A percentile compares a stretch with the other conserved stretches of the same genome.
Evolutionary conservation across 2,797 vertebrate genomes (phyloP).

Genomic region (Crenuchus spilurus): DNA sequence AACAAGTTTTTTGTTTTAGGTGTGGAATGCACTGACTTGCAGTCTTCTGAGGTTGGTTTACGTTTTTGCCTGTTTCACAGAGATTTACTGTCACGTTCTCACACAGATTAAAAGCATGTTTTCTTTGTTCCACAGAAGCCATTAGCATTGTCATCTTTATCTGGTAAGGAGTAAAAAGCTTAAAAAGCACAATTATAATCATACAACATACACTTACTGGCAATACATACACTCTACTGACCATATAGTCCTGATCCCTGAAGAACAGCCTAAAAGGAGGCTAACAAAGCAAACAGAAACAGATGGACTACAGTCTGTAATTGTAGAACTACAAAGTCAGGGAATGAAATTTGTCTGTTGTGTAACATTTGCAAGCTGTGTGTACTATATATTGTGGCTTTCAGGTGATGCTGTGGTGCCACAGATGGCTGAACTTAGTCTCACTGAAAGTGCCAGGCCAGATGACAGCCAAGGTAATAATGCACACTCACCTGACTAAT

Average conservation of each 20-base stretch:
- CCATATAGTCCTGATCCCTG: too few relatives aligned
- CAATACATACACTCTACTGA: too few relatives aligned
- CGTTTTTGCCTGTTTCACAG: too few relatives aligned
- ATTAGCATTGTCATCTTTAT: not conserved
- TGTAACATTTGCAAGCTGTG: not conserved
- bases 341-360: not conserved
- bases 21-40: not conserved
- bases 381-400: not conserved
- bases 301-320: too few relatives aligned
- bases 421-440: not conserved
- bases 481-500: too few relatives aligned
- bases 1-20: not conserved
- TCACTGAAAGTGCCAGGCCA: not conserved
- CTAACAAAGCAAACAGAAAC: too few relatives aligned
- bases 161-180: conserved; percentile 4
- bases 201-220: too few relatives aligned
- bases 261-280: too few relatives aligned
- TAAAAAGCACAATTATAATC: not conserved
- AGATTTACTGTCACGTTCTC: not conserved
- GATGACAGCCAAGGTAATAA: conserved; percentile 28
- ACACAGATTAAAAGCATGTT: not conserved
- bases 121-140: not conserved
- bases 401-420: not conserved
- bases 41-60: conserved; percentile 16
- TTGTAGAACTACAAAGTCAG: too few relatives aligned